Percentiles rank a stretch among this genome's conserved stretches.
phyloP scores from a whole-genome alignment of 2,888 invertebrate genomes.

The Lithosia quadra region DNA sequence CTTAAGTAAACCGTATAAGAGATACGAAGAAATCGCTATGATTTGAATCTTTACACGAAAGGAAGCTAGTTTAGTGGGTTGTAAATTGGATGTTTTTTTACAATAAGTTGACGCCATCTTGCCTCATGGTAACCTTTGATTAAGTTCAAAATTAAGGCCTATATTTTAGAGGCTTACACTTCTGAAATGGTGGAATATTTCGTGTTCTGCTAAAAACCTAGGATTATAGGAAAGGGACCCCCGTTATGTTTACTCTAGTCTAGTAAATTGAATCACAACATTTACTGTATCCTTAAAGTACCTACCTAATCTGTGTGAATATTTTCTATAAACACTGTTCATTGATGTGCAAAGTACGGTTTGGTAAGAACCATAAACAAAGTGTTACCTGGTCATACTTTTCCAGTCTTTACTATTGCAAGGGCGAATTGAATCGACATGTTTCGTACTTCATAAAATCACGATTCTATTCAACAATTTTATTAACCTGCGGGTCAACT shows the following conservation, averaged over 20 bases:
- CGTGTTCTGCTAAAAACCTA: background rate
- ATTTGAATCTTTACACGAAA: background rate
- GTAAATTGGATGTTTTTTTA: background rate
- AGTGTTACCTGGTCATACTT: too few species aligned
- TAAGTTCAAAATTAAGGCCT: background rate
- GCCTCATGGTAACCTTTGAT: background rate
- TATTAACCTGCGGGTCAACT: background rate
- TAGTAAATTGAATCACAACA: background rate
- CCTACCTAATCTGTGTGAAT: background rate
- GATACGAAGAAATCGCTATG: background rate
- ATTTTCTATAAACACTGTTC: too few species aligned
- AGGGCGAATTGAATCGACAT: background rate
- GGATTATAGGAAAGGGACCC: background rate
- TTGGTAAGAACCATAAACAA: too few species aligned
- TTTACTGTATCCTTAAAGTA: too few species aligned
- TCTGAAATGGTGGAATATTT: background rate
- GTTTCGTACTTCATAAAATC: background rate
- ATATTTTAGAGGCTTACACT: background rate
- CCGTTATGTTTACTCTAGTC: background rate
- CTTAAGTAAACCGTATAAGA: background rate
- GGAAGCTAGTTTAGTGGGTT: background rate
- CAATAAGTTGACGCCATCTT: background rate
- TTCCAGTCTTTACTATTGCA: too few species aligned
- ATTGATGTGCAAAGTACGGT: too few species aligned
- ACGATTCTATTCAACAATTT: conserved; percentile 4